phyloP scores from a whole-genome alignment of 2,888 invertebrate genomes.

The Minunthozetes semirufus region DNA sequence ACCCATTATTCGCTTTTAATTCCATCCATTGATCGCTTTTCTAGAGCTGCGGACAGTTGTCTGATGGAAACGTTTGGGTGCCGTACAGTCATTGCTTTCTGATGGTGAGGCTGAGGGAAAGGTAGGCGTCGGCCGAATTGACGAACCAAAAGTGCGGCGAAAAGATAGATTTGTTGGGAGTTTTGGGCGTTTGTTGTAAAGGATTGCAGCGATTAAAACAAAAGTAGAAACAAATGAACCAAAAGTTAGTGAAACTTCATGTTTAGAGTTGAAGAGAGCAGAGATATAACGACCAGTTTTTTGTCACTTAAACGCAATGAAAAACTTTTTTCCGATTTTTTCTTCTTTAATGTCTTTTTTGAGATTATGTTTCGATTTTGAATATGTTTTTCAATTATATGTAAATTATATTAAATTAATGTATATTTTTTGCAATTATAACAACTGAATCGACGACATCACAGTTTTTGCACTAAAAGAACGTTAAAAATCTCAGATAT shows the following conservation, averaged over 20 bases:
- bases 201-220: not conserved
- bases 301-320: conserved; percentile 14
- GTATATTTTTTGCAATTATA: conserved; percentile 18
- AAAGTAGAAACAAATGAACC: not conserved
- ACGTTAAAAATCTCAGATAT: conserved; percentile 5
- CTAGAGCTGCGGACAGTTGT: no score
- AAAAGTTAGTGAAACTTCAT: not conserved
- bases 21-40: not conserved
- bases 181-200: not conserved
- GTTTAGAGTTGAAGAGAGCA: not conserved
- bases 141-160: not conserved
- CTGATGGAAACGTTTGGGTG: not conserved
- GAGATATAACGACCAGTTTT: conserved; percentile 13
- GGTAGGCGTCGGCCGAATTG: conserved; percentile 16
- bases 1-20: not conserved
- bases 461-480: conserved; percentile 21
- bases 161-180: not conserved
- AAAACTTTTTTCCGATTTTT: not conserved
- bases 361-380: conserved; percentile 10
- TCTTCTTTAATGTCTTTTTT: not conserved
- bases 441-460: conserved; percentile 27
- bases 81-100: not conserved
- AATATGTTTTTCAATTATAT: conserved; percentile 10
- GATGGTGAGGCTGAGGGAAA: not conserved
- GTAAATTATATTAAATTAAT: not conserved